Evolutionary conservation across 2,888 invertebrate species (phyloP), one percentile per base, ranked within the genome.

Genomic region (Lissonota sp.): DNA sequence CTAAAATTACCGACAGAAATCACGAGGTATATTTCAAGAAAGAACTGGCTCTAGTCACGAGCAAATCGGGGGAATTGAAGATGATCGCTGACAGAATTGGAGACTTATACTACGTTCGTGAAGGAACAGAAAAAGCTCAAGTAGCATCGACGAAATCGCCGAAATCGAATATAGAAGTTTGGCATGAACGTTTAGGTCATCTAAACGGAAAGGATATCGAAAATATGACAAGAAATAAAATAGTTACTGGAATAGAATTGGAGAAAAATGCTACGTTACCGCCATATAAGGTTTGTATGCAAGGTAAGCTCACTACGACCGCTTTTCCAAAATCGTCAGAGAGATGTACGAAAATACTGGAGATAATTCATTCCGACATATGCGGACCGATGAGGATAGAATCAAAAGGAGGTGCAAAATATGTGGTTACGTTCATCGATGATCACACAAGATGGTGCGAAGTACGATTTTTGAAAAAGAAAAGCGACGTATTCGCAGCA

Each of bases 361-460:
- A 83, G 5, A 71, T 84, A 1, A 55, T 85, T 0, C 73, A 84
- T 49, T 71, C 72, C 0, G 82, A 85, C 39, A 66, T 85, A 0
- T 85, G 83, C 16, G 84, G 84, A 0, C 87, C 87, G 0, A 84
- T 86, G 84, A 53, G 84, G 6, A 51, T 75, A 4, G 64, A 79
- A n/a, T 87, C 86, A 0, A 53, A 75, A 10, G 85, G 83, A 8
- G 75, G 80, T 37, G 57, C 73, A 5, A 67, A 46, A 57, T 88
- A 88, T 58, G 84, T 87, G 46, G 82, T 86, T 5, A 86, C 85
- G 1, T 86, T 87, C 64, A 87, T 86, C 0, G 87, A 88, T 69
- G 86, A 88, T 60, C 6, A 64, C 53, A 82, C 83, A 0, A 63
- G 88, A 44, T 88, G 84, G 83, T 82, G 84, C 12, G 83, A 82